Evolutionary conservation across 2,797 vertebrate genomes (phyloP).

Genomic region (Eulemur coronatus): DNA sequence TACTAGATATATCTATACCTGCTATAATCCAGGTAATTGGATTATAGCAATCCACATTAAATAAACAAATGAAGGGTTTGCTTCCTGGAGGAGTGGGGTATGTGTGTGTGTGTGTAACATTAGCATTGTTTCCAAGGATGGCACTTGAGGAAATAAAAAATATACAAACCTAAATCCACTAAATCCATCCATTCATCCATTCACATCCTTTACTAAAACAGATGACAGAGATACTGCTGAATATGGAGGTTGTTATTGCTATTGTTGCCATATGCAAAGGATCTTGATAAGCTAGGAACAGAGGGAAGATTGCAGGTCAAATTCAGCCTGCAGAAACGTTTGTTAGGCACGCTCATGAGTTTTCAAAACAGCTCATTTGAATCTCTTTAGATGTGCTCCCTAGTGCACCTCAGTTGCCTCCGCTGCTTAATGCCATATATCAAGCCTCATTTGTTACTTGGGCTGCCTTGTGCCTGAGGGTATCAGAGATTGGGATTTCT

Average conservation of each 20-base stretch:
- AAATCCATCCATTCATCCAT: background rate
- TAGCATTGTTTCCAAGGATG: background rate
- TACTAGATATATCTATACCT: background rate
- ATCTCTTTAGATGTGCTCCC: background rate
- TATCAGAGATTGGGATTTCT: background rate
- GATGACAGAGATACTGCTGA: background rate
- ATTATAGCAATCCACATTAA: background rate
- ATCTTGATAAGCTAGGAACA: background rate
- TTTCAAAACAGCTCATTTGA: background rate
- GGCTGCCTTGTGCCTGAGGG: background rate
- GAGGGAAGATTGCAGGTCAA: background rate
- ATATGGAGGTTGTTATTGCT: background rate
- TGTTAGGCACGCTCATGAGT: background rate
- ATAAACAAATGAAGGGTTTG: background rate
- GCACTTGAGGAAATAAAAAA: background rate
- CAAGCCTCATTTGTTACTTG: background rate
- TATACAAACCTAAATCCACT: background rate
- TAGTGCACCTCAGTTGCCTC: rapidly evolving
- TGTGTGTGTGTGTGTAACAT: background rate
- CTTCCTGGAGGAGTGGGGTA: background rate
- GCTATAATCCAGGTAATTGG: background rate
- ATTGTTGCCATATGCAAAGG: background rate
- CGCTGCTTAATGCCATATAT: rapidly evolving
- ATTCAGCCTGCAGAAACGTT: background rate
- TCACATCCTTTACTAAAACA: background rate